These are phyloP conservation scores for Halocynthia aurantium DNA, from an alignment of 23 tunicate genomes.

Conservation along the genomic window DNA sequence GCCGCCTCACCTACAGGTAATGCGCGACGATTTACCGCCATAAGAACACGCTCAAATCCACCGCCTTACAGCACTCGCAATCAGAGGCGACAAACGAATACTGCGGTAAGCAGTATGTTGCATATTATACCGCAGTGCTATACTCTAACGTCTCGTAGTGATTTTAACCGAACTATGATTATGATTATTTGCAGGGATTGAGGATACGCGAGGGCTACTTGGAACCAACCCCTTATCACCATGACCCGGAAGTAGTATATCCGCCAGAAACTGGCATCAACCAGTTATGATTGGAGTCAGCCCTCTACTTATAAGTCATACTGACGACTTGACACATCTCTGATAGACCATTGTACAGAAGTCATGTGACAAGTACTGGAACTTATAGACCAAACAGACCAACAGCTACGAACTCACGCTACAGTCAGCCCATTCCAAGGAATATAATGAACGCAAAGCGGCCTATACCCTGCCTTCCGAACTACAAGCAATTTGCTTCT, in stretches of 20 bases:
- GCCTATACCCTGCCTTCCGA: too few relatives aligned
- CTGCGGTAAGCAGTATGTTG: too few relatives aligned
- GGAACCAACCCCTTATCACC: not conserved
- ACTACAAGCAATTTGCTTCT: too few relatives aligned
- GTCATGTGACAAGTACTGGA: not conserved
- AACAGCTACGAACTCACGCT: too few relatives aligned
- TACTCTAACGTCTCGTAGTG: not conserved
- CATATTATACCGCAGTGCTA: too few relatives aligned
- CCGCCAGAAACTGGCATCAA: not conserved
- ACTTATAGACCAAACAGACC: too few relatives aligned
- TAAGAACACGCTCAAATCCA: not conserved
- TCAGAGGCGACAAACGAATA: too few relatives aligned
- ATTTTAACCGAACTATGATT: not conserved
- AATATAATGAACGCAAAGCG: too few relatives aligned
- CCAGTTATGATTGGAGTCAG: not conserved
- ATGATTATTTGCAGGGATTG: not conserved
- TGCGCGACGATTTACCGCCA: not conserved
- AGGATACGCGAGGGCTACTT: not conserved
- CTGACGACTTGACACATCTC: not conserved
- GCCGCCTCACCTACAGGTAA: too few relatives aligned
- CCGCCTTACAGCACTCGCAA: not conserved
- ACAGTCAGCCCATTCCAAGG: too few relatives aligned
- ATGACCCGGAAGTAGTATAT: constrained; percentile 3
- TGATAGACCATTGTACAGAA: not conserved
- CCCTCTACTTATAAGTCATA: not conserved